Evolutionary conservation across 2,113 vertebrate species (phyloP), one percentile per base, ranked within the genome.

Genomic region (Corythornis cristatus): DNA sequence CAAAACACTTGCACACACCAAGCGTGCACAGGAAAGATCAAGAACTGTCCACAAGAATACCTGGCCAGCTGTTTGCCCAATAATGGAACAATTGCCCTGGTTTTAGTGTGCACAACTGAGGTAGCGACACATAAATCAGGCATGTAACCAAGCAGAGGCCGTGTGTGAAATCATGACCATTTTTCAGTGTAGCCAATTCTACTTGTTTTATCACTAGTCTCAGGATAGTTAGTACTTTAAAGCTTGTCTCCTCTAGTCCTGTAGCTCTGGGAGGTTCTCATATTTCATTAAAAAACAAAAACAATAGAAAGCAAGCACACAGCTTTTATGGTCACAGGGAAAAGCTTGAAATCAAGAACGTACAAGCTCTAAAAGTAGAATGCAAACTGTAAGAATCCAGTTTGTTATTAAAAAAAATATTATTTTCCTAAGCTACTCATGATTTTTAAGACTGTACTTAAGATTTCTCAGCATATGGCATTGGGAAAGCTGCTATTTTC

Each of bases 401-500:
- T 91, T 86, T 86, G 79, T 56, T 91, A 93, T 95, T 94, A 82
- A 87, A 89, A 92, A 82, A 93, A 84, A 85, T 29, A 87, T 66
- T 89, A 92, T 93, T 89, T 95, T 88, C 85, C 90, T 91, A 93
- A 95, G 85, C 60, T 40, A 77, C 87, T 93, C 56, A 33, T 71
- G 82, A 74, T 93, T 95, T 95, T 96, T 88, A 92, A 85, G 85
- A 83, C 85, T 87, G 42, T 85, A 89, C 82, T 96, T 93, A 94
- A 87, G 84, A 89, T 93, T 91, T 93, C 94, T 95, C 79, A 95
- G 93, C 94, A 96, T 95, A 96, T 95, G 95, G 95, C 82, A 74
- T 33, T 83, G 31, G 68, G 82, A 96, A 96, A 96, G 87, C 94
- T 95, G 91, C 94, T 95, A 93, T 95, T 96, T 95, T 93, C 95